Conservation (phyloP, 2,888 invertebrate species). For the Chesias legatella region DNA sequence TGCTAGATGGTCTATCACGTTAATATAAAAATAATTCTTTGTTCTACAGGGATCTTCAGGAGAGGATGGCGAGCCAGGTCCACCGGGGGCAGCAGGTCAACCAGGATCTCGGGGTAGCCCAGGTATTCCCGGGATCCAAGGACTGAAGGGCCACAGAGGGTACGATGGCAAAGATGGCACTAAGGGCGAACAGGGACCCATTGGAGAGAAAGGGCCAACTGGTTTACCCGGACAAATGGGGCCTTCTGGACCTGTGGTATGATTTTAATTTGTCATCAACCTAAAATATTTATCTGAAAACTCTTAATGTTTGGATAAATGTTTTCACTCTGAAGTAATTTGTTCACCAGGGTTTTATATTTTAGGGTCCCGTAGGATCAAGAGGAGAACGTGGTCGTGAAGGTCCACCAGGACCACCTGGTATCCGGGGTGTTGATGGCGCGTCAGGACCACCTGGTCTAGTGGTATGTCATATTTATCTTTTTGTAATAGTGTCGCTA, state of each 20-base stretch:
- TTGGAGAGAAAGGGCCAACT: slow-evolving; percentile 87
- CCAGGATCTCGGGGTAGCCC: slow-evolving; percentile 86
- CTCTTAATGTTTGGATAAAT: too few species aligned
- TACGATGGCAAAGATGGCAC: slow-evolving; percentile 88
- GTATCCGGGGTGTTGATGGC: slow-evolving; percentile 89
- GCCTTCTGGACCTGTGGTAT: slow-evolving; percentile 84
- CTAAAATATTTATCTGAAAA: too few species aligned
- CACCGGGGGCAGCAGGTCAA: slow-evolving; percentile 85
- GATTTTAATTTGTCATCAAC: slow-evolving; percentile 26
- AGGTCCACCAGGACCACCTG: slow-evolving; percentile 88
- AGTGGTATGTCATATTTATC: slow-evolving; percentile 70
- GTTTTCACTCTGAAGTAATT: too few species aligned
- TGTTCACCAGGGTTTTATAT: slow-evolving; percentile 4
- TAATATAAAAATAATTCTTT: neutral
- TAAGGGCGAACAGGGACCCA: slow-evolving; percentile 88
- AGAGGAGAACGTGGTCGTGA: slow-evolving; percentile 92
- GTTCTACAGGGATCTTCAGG: slow-evolving; percentile 83
- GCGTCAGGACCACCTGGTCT: slow-evolving; percentile 88
- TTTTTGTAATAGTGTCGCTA: too few species aligned
- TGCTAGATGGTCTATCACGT: too few species aligned
- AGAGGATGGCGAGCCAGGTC: slow-evolving; percentile 90
- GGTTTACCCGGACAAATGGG: slow-evolving; percentile 87
- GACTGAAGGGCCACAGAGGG: slow-evolving; percentile 91
- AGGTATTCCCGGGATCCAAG: slow-evolving; percentile 89
- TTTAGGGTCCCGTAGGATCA: slow-evolving; percentile 87